Evolutionary conservation across 2,888 invertebrate genomes (phyloP).

Genomic region (Aporophyla lueneburgensis): DNA sequence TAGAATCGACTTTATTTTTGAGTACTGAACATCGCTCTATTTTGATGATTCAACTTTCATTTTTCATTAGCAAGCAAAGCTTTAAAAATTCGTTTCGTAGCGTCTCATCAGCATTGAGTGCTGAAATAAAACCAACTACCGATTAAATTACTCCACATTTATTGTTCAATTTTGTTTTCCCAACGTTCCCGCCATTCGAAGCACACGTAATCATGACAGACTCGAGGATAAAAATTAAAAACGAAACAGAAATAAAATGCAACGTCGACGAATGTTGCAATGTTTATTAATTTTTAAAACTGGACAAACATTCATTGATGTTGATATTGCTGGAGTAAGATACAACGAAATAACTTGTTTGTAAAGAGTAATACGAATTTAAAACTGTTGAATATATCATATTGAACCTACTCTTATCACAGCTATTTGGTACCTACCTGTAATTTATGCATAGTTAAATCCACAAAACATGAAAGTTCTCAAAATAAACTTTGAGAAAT

Average conservation of each 20-base stretch:
- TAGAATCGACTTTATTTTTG: not conserved
- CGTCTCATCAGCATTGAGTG: conserved; percentile 51
- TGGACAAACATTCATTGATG: conserved; percentile 7
- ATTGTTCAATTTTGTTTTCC: conserved; percentile 56
- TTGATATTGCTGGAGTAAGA: not conserved
- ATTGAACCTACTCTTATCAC: not conserved
- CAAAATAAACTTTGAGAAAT: not conserved
- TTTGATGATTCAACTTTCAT: not conserved
- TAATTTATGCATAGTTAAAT: not conserved
- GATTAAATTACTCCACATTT: conserved; percentile 52
- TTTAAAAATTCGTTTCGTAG: conserved; percentile 19
- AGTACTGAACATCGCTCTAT: not conserved
- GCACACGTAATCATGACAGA: conserved; percentile 49
- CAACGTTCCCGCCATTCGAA: conserved; percentile 7
- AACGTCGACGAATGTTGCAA: conserved; percentile 20
- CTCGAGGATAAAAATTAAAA: conserved; percentile 45
- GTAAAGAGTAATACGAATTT: not conserved
- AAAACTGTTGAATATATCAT: not conserved
- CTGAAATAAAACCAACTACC: conserved; percentile 55
- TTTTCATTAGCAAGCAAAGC: conserved; percentile 18
- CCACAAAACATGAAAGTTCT: not conserved
- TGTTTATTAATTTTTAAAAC: conserved; percentile 23
- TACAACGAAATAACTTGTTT: not conserved
- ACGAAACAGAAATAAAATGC: conserved; percentile 49
- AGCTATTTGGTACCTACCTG: too few relatives aligned